Evolutionary conservation across 1,140 invertebrate species (phyloP).

Genomic region (Drosophila rufa): DNA sequence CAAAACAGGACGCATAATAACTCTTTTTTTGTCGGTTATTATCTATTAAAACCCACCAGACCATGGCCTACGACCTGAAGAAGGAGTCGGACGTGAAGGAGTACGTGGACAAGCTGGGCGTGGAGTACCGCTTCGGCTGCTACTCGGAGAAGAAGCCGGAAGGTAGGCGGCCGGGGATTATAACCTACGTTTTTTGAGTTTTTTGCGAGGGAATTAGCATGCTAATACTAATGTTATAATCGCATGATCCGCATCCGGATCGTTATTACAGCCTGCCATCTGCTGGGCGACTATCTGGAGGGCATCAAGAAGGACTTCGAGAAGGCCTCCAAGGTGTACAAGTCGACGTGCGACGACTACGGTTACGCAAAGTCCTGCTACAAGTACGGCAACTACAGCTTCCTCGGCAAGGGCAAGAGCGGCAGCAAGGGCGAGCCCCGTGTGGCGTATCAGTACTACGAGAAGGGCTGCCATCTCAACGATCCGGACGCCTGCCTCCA

Average conservation of each 20-base stretch:
- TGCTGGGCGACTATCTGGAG: conserved; percentile 95
- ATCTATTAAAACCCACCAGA: conserved; percentile 26
- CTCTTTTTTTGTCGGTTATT: conserved; percentile 18
- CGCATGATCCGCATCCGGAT: background rate
- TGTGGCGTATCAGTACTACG: conserved; percentile 90
- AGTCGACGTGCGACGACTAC: conserved; percentile 93
- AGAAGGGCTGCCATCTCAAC: conserved; percentile 91
- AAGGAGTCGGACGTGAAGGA: conserved; percentile 93
- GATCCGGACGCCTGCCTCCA: conserved; percentile 91
- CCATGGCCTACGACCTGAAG: conserved; percentile 91
- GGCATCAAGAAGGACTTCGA: conserved; percentile 91
- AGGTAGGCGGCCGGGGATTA: conserved; percentile 86
- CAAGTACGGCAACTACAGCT: conserved; percentile 91
- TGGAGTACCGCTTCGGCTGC: conserved; percentile 96
- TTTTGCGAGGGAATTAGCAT: conserved; percentile 55
- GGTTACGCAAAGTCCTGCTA: conserved; percentile 93
- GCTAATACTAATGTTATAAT: conserved; percentile 24
- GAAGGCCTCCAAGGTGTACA: conserved; percentile 92
- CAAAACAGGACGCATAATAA: conserved; percentile 25
- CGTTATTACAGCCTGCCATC: conserved; percentile 91
- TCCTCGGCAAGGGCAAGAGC: conserved; percentile 88
- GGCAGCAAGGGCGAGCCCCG: conserved; percentile 86
- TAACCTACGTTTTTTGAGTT: conserved; percentile 60
- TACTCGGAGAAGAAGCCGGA: conserved; percentile 93
- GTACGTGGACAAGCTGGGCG: conserved; percentile 94